phyloP scores from a whole-genome alignment of 1,140 invertebrate genomes.

The Holcopasites calliopsidis region DNA sequence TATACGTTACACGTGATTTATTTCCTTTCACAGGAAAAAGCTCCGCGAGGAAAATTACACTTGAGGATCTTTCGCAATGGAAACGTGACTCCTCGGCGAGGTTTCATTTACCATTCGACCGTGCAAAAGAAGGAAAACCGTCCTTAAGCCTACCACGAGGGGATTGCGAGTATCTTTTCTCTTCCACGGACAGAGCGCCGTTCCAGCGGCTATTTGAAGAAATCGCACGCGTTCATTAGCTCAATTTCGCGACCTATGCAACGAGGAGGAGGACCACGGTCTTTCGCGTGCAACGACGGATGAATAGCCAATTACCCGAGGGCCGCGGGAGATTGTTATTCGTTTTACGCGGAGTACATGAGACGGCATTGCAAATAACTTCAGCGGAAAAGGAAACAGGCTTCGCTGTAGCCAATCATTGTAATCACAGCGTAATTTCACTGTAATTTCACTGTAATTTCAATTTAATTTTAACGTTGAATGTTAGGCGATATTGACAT shows the following conservation, averaged over 20 bases:
- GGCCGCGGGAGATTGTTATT: neutral
- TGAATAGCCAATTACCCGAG: constrained; percentile 3
- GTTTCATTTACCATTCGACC: neutral
- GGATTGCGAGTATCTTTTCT: neutral
- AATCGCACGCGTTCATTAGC: neutral
- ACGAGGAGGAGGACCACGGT: neutral
- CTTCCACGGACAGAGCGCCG: neutral
- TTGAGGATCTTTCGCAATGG: neutral
- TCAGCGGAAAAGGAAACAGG: neutral
- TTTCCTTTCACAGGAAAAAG: too few species aligned
- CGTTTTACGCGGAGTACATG: neutral
- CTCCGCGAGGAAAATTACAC: too few species aligned
- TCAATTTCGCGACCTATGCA: neutral
- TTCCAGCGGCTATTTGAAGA: neutral
- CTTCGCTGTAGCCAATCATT: neutral
- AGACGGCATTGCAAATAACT: neutral
- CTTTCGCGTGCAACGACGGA: constrained; percentile 1
- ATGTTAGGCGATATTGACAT: neutral
- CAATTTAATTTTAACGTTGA: neutral
- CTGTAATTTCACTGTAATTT: neutral
- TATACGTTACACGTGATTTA: too few species aligned
- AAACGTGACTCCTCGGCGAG: too few species aligned
- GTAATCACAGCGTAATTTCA: neutral
- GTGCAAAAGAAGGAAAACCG: neutral
- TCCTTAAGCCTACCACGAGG: neutral